Evolutionary conservation across 53 echinoderm and acorn worm species (phyloP).

Genomic region (Paracentrotus lividus): DNA sequence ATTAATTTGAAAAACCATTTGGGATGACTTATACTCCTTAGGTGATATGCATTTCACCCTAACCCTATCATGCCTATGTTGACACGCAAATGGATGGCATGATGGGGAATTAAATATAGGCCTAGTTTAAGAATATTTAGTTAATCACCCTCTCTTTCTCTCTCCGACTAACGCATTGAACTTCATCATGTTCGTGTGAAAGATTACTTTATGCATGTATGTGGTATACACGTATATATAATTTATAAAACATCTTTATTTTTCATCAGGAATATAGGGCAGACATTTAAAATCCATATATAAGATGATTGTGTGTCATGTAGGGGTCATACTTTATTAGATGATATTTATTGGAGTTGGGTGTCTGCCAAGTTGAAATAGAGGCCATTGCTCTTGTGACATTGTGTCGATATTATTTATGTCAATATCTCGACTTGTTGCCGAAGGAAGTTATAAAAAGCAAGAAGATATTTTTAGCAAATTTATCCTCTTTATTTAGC

Average conservation of each 20-base stretch:
- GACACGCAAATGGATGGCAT: no score
- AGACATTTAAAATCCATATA: neutral
- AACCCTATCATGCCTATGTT: no score
- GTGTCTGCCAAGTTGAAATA: conserved; percentile 29
- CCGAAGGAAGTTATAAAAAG: conserved; percentile 5
- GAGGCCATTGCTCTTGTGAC: conserved; percentile 12
- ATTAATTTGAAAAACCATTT: no score
- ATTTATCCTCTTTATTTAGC: neutral
- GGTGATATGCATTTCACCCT: no score
- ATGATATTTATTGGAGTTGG: neutral
- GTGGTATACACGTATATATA: no score
- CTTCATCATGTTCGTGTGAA: no score
- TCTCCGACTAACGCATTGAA: no score
- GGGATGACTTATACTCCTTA: no score
- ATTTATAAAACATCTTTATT: neutral
- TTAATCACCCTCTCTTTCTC: no score
- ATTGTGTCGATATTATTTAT: neutral
- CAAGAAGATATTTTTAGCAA: neutral
- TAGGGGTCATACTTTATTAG: neutral
- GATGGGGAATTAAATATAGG: no score
- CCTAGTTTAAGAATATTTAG: no score
- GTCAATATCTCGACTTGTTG: neutral
- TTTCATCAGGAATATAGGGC: neutral
- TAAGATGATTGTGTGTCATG: neutral
- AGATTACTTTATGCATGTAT: no score